Evolutionary conservation across 1,140 invertebrate genomes (phyloP).

Genomic region (Oedothorax gibbosus): DNA sequence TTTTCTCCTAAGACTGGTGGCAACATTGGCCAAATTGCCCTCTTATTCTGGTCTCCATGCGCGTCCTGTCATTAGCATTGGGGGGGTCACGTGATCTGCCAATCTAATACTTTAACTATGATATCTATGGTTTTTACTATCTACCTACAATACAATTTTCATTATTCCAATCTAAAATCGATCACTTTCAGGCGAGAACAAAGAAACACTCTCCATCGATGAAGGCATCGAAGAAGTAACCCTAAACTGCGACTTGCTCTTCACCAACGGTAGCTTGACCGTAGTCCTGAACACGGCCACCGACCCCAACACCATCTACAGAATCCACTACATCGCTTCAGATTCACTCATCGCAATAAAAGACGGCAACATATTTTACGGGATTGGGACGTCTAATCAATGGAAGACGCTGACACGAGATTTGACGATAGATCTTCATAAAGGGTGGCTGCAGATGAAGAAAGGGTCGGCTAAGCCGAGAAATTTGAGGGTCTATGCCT

Average conservation of each 20-base stretch:
- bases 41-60: too few relatives aligned
- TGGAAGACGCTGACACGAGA: conserved; percentile 90
- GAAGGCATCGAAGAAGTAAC: conserved; percentile 47
- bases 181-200: conserved; percentile 45
- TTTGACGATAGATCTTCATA: conserved; percentile 90
- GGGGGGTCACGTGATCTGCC: too few relatives aligned
- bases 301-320: conserved; percentile 77
- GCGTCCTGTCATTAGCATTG: too few relatives aligned
- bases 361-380: conserved; percentile 86
- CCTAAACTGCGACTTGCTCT: conserved; percentile 56
- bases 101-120: too few relatives aligned
- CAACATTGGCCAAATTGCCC: too few relatives aligned
- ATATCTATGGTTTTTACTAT: too few relatives aligned
- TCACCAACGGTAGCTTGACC: conserved; percentile 82
- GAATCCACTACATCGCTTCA: conserved; percentile 85
- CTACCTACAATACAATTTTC: neutral
- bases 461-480: conserved; percentile 74
- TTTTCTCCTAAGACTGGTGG: too few relatives aligned
- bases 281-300: conserved; percentile 83
- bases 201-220: conserved; percentile 44
- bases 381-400: conserved; percentile 77
- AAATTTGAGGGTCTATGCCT: conserved; percentile 73
- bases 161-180: neutral
- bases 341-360: conserved; percentile 79
- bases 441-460: conserved; percentile 76